Evolutionary conservation across 1,140 invertebrate species (phyloP).

Genomic region (Hyphantria cunea): DNA sequence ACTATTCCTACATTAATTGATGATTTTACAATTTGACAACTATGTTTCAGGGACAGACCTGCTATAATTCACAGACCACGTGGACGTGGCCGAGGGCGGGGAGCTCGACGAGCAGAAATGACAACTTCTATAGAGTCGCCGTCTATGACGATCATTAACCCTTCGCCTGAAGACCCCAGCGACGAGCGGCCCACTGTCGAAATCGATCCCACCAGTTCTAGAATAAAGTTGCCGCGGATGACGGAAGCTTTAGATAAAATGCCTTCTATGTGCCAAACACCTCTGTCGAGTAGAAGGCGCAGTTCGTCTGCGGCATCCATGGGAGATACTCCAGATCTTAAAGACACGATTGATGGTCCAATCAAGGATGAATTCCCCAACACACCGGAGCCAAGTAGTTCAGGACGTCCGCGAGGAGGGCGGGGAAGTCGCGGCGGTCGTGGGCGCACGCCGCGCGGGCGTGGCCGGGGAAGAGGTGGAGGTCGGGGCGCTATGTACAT

Average conservation of each 20-base stretch:
- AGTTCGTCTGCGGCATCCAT: conserved; percentile 45
- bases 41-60: conserved; percentile 68
- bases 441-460: conserved; percentile 47
- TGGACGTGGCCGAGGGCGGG: conserved; percentile 65
- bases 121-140: conserved; percentile 28
- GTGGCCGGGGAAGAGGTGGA: conserved; percentile 61
- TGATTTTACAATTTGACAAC: no score
- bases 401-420: conserved; percentile 44
- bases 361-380: conserved; percentile 53
- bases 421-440: conserved; percentile 49
- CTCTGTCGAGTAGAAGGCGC: conserved; percentile 57
- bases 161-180: conserved; percentile 40
- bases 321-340: conserved; percentile 48
- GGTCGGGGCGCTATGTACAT: conserved; percentile 73
- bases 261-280: conserved; percentile 62
- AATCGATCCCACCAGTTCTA: conserved; percentile 66
- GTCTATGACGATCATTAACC: conserved; percentile 14
- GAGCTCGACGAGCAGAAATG: conserved; percentile 39
- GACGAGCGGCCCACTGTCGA: conserved; percentile 48
- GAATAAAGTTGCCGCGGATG: conserved; percentile 73
- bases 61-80: conserved; percentile 67
- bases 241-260: conserved; percentile 72
- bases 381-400: conserved; percentile 50
- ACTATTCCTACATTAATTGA: neutral
- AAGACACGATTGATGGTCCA: conserved; percentile 48